These are phyloP conservation scores for Poeciliopsis retropinna DNA, from an alignment of 2,113 vertebrate species.

Conservation along the genomic window DNA sequence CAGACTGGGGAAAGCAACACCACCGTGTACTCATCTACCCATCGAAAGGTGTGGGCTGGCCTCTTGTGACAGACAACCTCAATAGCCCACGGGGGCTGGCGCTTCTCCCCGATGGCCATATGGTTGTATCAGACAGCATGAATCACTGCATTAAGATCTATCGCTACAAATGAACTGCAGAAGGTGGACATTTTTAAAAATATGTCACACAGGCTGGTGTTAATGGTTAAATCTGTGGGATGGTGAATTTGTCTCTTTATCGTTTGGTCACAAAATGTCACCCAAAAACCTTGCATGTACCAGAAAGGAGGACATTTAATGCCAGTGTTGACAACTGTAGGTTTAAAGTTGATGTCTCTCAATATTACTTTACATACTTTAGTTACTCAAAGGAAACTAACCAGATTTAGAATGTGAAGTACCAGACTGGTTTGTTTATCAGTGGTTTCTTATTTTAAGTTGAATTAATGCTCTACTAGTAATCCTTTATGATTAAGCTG, in stretches of 20 bases:
- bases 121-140: constrained; percentile 85
- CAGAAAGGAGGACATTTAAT: not conserved
- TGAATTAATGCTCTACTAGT: not conserved
- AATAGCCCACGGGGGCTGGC: constrained; percentile 81
- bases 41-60: constrained; percentile 69
- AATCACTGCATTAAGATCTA: constrained; percentile 85
- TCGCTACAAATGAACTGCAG: constrained; percentile 75
- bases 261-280: not conserved
- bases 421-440: not conserved
- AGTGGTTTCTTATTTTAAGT: not conserved
- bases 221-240: not conserved
- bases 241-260: not conserved
- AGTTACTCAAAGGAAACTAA: too few relatives aligned
- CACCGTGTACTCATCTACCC: constrained; percentile 80
- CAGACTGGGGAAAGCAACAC: constrained; percentile 80
- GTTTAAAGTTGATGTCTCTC: not conserved
- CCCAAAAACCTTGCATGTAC: not conserved
- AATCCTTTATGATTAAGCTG: not conserved
- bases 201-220: not conserved
- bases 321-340: not conserved
- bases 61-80: constrained; percentile 73
- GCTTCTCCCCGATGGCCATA: constrained; percentile 74
- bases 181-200: not conserved
- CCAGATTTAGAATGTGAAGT: not conserved
- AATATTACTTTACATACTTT: too few relatives aligned